A percentile compares a stretch with the other conserved stretches of the same genome.
phyloP scores from a whole-genome alignment of 2,797 vertebrate species.

The Danio albolineatus region DNA sequence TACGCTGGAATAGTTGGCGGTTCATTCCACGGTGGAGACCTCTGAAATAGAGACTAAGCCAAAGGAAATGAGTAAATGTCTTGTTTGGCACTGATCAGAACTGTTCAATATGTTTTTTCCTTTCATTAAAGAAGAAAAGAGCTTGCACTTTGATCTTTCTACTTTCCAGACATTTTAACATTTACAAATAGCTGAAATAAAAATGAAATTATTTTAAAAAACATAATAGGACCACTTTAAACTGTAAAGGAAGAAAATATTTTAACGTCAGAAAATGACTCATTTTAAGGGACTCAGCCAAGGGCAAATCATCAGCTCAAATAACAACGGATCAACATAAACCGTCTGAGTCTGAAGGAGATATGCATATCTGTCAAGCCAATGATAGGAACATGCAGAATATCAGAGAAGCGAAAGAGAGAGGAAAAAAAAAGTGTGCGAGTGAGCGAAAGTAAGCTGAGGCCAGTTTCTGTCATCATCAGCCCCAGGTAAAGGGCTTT shows the following conservation, averaged over 20 bases:
- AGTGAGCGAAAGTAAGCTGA: slow-evolving; percentile 56
- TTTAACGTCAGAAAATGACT: neutral
- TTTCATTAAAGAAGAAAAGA: too few species aligned
- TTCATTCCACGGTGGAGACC: too few species aligned
- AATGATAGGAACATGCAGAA: slow-evolving; percentile 9
- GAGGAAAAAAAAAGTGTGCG: slow-evolving; percentile 56
- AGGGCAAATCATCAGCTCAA: neutral
- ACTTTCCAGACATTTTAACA: too few species aligned
- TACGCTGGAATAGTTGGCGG: too few species aligned
- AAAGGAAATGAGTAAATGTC: too few species aligned
- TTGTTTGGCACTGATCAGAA: too few species aligned
- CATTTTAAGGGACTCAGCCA: neutral
- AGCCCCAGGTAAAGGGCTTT: slow-evolving; percentile 66
- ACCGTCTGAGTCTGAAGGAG: neutral
- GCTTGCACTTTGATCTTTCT: too few species aligned
- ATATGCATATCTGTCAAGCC: slow-evolving; percentile 19
- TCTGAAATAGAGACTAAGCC: too few species aligned
- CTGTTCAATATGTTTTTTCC: too few species aligned
- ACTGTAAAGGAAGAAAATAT: neutral
- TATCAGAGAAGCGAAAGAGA: neutral
- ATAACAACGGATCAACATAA: neutral
- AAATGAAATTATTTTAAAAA: too few species aligned
- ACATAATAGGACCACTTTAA: too few species aligned
- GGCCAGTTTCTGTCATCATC: slow-evolving; percentile 66
- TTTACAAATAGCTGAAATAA: too few species aligned